These are phyloP conservation scores for Cryptus viduatorius DNA, from an alignment of 2,888 invertebrate species.

Conservation along the genomic window DNA sequence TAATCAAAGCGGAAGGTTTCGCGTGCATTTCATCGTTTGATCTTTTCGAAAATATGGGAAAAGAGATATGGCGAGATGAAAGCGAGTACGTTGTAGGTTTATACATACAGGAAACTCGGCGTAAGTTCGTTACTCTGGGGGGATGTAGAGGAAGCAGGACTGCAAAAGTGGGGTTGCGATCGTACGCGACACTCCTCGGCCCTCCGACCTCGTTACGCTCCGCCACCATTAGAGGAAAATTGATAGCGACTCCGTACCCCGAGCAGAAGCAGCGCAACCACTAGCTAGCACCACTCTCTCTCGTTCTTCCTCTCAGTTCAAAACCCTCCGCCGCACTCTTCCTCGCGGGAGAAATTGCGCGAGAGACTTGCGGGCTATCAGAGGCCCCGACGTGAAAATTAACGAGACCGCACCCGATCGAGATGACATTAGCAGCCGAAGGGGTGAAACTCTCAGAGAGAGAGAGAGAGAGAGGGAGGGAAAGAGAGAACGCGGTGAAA, in stretches of 20 bases:
- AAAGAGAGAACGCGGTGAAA: constrained; percentile 18
- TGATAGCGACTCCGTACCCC: constrained; percentile 77
- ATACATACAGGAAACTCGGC: constrained; percentile 41
- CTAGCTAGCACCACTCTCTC: constrained; percentile 37
- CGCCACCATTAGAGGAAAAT: constrained; percentile 81
- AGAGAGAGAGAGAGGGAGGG: constrained; percentile 14
- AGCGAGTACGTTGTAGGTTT: constrained; percentile 28
- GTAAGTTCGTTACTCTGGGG: constrained; percentile 55
- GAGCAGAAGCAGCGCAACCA: constrained; percentile 41
- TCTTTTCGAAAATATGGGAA: background rate
- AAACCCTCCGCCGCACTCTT: constrained; percentile 25
- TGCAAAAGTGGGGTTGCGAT: constrained; percentile 68
- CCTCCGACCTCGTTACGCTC: constrained; percentile 80
- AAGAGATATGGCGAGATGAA: constrained; percentile 6
- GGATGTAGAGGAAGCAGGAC: constrained; percentile 30
- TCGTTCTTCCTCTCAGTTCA: constrained; percentile 55
- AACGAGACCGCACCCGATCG: constrained; percentile 74
- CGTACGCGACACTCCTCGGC: constrained; percentile 68
- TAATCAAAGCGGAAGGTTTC: background rate
- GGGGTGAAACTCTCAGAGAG: constrained; percentile 30
- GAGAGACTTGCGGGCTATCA: constrained; percentile 64
- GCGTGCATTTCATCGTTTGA: too few species aligned
- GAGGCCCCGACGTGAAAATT: constrained; percentile 73
- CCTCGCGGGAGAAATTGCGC: constrained; percentile 56
- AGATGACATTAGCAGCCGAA: constrained; percentile 70